phyloP scores from a whole-genome alignment of 2,888 invertebrate species.

The Tenthredo scrophulariae region DNA sequence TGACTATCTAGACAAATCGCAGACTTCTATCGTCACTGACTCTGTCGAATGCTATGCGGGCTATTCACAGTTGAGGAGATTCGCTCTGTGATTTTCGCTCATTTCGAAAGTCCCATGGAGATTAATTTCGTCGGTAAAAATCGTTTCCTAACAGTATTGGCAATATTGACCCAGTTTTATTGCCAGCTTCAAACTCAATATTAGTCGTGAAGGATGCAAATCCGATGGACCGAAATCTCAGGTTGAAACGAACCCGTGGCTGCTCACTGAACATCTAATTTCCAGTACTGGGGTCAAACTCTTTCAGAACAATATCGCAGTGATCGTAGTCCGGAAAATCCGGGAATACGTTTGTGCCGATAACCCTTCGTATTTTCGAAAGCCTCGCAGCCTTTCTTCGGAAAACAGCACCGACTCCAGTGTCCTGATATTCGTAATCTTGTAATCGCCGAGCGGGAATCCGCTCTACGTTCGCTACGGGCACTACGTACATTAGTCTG shows the following conservation, averaged over 20 bases:
- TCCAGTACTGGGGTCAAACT: background rate
- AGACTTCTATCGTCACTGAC: background rate
- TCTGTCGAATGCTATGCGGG: background rate
- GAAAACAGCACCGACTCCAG: background rate
- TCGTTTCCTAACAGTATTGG: background rate
- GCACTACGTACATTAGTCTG: background rate
- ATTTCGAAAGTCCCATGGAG: background rate
- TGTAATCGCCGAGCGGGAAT: constrained; percentile 18
- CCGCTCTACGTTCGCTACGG: constrained; percentile 32
- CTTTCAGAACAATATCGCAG: background rate
- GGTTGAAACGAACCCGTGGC: background rate
- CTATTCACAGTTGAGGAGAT: background rate
- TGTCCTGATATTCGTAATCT: constrained; percentile 21
- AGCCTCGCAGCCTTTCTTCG: background rate
- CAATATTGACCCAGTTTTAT: background rate
- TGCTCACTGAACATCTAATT: background rate
- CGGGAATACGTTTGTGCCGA: background rate
- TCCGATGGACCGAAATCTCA: background rate
- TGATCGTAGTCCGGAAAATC: background rate
- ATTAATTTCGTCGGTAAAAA: background rate
- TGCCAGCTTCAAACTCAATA: background rate
- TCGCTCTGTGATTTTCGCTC: background rate
- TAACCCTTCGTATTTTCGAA: background rate
- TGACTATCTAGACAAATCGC: background rate
- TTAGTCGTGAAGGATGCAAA: background rate